phyloP scores from a whole-genome alignment of 2,113 vertebrate genomes.

The Pardalotus punctatus region DNA sequence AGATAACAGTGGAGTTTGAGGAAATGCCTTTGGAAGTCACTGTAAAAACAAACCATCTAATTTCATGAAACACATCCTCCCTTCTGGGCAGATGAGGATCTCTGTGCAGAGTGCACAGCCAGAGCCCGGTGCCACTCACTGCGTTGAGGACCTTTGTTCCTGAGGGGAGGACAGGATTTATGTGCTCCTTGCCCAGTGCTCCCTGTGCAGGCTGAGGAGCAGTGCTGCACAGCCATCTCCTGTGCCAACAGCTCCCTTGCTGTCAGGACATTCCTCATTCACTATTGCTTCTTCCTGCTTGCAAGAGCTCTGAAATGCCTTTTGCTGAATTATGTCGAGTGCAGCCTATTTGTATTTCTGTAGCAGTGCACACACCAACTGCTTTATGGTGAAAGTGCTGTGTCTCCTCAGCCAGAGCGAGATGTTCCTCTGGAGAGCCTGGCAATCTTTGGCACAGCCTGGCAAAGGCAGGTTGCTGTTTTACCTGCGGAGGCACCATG shows the following conservation, averaged over 20 bases:
- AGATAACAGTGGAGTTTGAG: background rate
- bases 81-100: background rate
- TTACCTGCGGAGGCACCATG: background rate
- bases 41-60: background rate
- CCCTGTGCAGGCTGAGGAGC: background rate
- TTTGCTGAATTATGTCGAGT: background rate
- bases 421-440: background rate
- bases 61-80: background rate
- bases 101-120: background rate
- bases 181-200: background rate
- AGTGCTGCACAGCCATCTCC: background rate
- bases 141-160: background rate
- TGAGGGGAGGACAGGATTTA: background rate
- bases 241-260: background rate
- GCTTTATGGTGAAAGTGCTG: background rate
- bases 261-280: background rate
- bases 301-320: background rate
- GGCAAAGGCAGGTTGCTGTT: background rate
- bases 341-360: background rate
- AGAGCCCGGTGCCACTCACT: background rate
- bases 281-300: background rate
- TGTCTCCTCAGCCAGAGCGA: background rate
- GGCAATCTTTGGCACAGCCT: background rate
- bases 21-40: slow-evolving; percentile 2
- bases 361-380: background rate